Evolutionary conservation across 2,888 invertebrate genomes (phyloP).

Genomic region (Uloborus plumipes): DNA sequence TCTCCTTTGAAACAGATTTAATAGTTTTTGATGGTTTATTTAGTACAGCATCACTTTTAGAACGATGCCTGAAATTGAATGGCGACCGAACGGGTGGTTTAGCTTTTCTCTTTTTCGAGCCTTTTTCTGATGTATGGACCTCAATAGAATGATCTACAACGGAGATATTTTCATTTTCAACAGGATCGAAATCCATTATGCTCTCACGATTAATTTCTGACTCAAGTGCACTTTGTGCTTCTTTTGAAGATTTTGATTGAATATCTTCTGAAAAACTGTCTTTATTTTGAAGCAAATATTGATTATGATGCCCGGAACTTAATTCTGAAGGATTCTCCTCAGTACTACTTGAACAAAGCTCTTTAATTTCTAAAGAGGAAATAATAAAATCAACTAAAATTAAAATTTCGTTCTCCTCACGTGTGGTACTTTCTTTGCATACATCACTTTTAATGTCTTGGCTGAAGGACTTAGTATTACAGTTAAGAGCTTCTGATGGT

Average conservation of each 20-base stretch:
- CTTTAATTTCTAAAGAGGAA: too few species aligned
- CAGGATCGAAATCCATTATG: background rate
- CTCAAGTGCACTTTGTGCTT: background rate
- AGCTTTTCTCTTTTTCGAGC: slow-evolving; percentile 39
- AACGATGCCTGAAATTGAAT: slow-evolving; percentile 23
- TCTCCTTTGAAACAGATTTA: background rate
- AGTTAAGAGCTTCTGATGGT: too few species aligned
- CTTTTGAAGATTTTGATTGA: background rate
- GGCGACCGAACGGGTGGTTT: slow-evolving; percentile 33
- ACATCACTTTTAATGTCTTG: too few species aligned
- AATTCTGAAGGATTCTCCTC: too few species aligned
- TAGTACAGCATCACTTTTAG: slow-evolving; percentile 3
- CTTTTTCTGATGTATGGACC: background rate
- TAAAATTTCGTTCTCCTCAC: too few species aligned
- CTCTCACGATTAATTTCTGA: background rate
- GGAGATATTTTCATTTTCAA: background rate
- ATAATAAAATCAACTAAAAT: too few species aligned
- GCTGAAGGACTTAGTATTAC: too few species aligned
- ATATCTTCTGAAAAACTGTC: too few species aligned
- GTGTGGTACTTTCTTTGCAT: too few species aligned
- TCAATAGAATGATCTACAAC: background rate
- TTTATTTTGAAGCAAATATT: too few species aligned
- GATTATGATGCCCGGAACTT: too few species aligned
- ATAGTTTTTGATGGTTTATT: background rate
- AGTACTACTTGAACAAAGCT: too few species aligned